Percentiles rank a stretch among this genome's conserved stretches.
phyloP scores from a whole-genome alignment of 2,888 invertebrate genomes.

The Anodontia alba region DNA sequence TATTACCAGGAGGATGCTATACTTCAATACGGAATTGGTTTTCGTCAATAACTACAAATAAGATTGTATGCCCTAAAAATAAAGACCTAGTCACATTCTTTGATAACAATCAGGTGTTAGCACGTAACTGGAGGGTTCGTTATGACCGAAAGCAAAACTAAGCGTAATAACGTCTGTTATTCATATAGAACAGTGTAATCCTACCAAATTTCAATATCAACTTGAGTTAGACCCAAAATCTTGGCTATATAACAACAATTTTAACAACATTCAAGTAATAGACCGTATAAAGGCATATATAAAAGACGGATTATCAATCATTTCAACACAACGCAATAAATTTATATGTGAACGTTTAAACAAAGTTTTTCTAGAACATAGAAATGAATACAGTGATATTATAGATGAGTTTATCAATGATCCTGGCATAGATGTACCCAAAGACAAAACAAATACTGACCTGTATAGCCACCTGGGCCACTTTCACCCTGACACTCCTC shows the following conservation, averaged over 20 bases:
- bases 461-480: not conserved
- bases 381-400: not conserved
- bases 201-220: not conserved
- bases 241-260: conserved; percentile 1
- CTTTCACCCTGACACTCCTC: not conserved
- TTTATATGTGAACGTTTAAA: not conserved
- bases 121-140: conserved; percentile 19
- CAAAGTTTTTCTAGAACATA: not conserved
- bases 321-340: not conserved
- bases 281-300: not conserved
- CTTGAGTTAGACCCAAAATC: not conserved
- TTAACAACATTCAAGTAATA: not conserved
- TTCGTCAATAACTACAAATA: not conserved
- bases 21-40: conserved; percentile 6
- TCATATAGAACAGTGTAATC: not conserved
- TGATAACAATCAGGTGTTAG: conserved; percentile 20
- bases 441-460: not conserved
- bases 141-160: not conserved
- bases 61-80: not conserved
- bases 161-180: conserved; percentile 16
- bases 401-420: not conserved
- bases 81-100: not conserved
- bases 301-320: not conserved
- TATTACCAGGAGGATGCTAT: conserved; percentile 4
- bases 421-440: not conserved